Percentiles rank a stretch among this genome's conserved stretches.
Conservation (phyloP, 2,113 vertebrate species). For the Grallaria varia region DNA sequence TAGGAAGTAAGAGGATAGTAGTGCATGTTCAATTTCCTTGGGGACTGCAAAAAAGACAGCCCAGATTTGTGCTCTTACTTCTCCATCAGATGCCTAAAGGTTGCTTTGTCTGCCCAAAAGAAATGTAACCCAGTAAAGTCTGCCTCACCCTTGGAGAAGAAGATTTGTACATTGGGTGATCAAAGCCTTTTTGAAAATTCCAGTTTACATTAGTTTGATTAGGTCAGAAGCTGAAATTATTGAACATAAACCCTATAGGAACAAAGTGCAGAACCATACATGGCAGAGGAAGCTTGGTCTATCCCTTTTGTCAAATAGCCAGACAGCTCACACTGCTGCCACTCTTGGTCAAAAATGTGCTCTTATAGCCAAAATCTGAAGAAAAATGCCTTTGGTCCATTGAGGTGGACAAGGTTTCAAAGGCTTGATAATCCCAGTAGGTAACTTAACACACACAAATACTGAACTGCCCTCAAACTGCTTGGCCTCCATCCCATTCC, state of each 20-base stretch:
- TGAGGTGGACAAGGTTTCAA: neutral
- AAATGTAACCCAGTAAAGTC: neutral
- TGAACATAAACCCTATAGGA: neutral
- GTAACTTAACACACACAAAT: neutral
- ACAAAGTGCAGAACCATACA: neutral
- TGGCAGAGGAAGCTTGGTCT: neutral
- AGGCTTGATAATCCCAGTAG: neutral
- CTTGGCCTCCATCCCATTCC: neutral
- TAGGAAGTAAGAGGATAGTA: neutral
- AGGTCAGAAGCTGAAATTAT: neutral
- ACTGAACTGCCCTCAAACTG: neutral
- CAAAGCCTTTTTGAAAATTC: neutral
- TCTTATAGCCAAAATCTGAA: neutral
- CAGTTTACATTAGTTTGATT: neutral
- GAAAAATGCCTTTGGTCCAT: neutral
- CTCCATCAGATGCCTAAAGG: neutral
- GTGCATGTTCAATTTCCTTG: neutral
- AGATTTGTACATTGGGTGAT: neutral
- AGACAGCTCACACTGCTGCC: fast-evolving
- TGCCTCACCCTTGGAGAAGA: neutral
- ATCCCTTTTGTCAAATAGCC: neutral
- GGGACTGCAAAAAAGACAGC: neutral
- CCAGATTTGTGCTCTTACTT: neutral
- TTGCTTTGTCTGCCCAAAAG: neutral
- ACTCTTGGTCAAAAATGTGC: neutral